These are phyloP conservation scores for Peromyscus attwateri DNA, from an alignment of 2,797 vertebrate species.

Conservation along the genomic window DNA sequence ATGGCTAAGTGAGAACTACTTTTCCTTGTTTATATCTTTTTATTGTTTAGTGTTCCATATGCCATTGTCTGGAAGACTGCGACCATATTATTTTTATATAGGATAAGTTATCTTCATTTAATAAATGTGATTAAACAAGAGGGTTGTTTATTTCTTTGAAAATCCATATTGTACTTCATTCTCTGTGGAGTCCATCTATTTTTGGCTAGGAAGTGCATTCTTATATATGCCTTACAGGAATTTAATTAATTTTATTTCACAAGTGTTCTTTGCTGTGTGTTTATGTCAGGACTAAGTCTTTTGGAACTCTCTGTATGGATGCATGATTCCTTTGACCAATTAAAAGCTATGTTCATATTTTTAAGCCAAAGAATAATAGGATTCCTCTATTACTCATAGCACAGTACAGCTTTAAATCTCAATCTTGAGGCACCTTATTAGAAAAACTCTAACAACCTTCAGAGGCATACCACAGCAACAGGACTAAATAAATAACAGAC, in stretches of 20 bases:
- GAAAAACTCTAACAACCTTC: neutral
- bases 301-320: neutral
- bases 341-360: conserved; percentile 48
- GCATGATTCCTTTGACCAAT: neutral
- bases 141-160: conserved; percentile 30
- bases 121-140: conserved; percentile 50
- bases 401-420: neutral
- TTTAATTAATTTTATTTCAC: conserved; percentile 24
- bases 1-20: conserved; percentile 70
- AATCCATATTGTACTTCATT: neutral
- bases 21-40: conserved; percentile 65
- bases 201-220: conserved; percentile 19
- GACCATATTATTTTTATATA: conserved; percentile 54
- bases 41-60: conserved; percentile 66
- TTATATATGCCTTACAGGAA: neutral
- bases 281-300: neutral
- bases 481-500: neutral
- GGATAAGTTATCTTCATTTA: conserved; percentile 50
- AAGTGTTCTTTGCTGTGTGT: neutral
- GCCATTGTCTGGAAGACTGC: conserved; percentile 63
- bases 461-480: neutral
- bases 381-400: neutral
- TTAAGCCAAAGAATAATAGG: neutral
- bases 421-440: neutral
- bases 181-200: neutral